A percentile compares a stretch with the other conserved stretches of the same genome.
Evolutionary conservation across 2,888 invertebrate genomes (phyloP).

Genomic region (Spisula solida): DNA sequence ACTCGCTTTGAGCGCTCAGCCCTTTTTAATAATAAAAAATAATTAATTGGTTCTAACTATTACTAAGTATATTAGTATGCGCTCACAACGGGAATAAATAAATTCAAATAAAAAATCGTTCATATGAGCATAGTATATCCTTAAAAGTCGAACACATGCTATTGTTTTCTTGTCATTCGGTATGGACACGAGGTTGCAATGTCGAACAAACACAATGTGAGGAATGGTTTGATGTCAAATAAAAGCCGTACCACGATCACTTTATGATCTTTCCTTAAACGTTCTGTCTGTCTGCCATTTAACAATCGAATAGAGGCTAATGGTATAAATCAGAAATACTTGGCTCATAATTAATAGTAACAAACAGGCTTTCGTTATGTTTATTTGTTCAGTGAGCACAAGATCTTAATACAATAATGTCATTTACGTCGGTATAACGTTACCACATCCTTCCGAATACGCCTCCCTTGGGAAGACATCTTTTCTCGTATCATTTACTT

Average conservation of each 20-base stretch:
- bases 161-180: background rate
- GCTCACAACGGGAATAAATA: too few relatives aligned
- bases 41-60: too few relatives aligned
- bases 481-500: slow-evolving; percentile 65
- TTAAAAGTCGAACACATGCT: background rate
- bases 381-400: slow-evolving; percentile 65
- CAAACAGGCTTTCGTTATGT: slow-evolving; percentile 57
- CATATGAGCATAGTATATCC: background rate
- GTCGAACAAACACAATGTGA: background rate
- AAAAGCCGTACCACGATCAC: background rate
- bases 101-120: too few relatives aligned
- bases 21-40: too few relatives aligned
- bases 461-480: slow-evolving; percentile 49
- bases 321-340: slow-evolving; percentile 37
- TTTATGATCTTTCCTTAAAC: slow-evolving; percentile 18
- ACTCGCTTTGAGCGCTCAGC: too few relatives aligned
- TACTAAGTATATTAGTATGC: too few relatives aligned
- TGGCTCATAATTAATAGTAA: slow-evolving; percentile 69
- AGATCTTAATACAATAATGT: slow-evolving; percentile 69
- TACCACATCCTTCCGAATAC: slow-evolving; percentile 57
- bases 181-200: background rate
- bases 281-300: slow-evolving; percentile 25
- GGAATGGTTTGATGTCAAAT: background rate
- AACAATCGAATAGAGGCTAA: slow-evolving; percentile 13
- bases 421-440: slow-evolving; percentile 66